Percentiles rank a stretch among this genome's conserved stretches.
phyloP scores from a whole-genome alignment of 2,113 vertebrate genomes.

The Formicarius rufipectus region DNA sequence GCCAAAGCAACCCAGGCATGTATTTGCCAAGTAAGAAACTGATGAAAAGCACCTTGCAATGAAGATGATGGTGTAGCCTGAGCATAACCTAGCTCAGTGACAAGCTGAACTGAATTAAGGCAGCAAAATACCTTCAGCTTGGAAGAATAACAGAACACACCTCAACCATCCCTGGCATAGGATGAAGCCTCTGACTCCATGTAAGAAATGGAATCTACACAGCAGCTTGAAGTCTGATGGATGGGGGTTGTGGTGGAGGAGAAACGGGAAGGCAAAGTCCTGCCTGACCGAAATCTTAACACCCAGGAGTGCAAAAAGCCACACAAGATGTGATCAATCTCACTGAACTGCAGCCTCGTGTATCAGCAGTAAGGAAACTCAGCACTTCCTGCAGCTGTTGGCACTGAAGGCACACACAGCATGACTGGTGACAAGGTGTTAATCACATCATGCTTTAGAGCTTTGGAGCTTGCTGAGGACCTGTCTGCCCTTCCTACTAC shows the following conservation, averaged over 20 bases:
- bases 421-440: neutral
- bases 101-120: neutral
- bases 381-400: neutral
- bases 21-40: neutral
- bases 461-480: neutral
- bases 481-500: neutral
- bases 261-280: neutral
- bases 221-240: neutral
- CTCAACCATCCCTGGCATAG: fast-evolving
- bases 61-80: neutral
- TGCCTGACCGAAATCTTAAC: fast-evolving
- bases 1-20: neutral
- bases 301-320: neutral
- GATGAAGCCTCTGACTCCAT: neutral
- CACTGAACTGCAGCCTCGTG: neutral
- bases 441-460: neutral
- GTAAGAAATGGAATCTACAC: fast-evolving
- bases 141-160: neutral
- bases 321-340: neutral
- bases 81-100: neutral
- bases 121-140: neutral
- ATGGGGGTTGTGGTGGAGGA: neutral
- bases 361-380: neutral
- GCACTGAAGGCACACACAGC: neutral
- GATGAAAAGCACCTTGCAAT: neutral